Base-by-base conservation (phyloP, 2,888 invertebrate genomes). In the Athetis lepigone region DNA sequence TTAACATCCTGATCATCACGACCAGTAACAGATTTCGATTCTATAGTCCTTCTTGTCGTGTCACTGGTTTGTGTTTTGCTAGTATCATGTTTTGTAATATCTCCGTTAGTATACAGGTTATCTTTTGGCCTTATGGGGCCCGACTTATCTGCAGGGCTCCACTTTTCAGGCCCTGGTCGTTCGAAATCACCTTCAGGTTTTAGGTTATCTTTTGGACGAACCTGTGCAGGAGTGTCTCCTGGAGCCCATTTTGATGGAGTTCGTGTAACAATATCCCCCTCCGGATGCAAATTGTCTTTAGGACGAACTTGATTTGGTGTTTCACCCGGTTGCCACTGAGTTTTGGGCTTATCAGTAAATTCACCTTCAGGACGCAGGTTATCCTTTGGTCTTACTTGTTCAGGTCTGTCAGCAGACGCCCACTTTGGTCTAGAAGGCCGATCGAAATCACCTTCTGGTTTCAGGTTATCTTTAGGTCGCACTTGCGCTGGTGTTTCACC, bases 61-160 rank as follows among this genome's bases (percentile, higher is more conserved):
- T 89, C 84, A 70, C 68, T 85, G 42, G 82, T 70, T 59, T 83
- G 77, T 46, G 61, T 54, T 67, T 77, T 81, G 40, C 74, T 77
- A 8, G 70, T 80, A 40, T 85, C 86, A 40, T 85, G 80, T 67
- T 79, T 86, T 13, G 80, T 85, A 13, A 85, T 67, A 43, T 88
- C 83, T 2, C 96, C 96, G 81, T 96, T 96, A 0, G 95, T 95
- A 49, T 94, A 93, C 1, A 96, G 82, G 86, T 96, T 96, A 67
- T 95, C 92, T 79, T 88, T 90, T 23, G 92, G 94, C 70, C 86
- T 90, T 4, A 90, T 89, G 39, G 89, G 94, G 11, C 85, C 86
- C 21, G 90, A 89, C 78, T 79, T 90, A 66, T 94, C 93, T 4
- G 76, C 82, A 42, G 83, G 90, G 19, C 59, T 70, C 84, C 84